Conservation (phyloP, 2,797 vertebrate genomes). For the Poeciliopsis infans region DNA sequence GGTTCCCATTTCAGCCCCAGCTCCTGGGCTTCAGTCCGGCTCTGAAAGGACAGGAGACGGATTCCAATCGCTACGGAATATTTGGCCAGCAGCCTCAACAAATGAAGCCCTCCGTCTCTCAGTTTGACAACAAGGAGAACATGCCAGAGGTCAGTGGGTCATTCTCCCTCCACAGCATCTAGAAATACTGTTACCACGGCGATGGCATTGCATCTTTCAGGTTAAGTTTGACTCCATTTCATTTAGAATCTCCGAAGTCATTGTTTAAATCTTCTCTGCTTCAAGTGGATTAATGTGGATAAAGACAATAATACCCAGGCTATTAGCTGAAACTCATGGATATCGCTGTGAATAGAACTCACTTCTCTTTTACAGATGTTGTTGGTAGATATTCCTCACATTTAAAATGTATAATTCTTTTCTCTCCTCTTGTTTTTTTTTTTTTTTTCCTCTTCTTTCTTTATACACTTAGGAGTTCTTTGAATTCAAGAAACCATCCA, state of each 20-base stretch:
- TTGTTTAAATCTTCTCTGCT: neutral
- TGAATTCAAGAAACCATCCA: conserved; percentile 87
- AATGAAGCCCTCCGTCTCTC: neutral
- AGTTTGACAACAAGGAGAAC: conserved; percentile 88
- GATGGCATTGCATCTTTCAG: conserved; percentile 33
- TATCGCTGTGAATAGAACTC: neutral
- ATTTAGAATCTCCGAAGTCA: neutral
- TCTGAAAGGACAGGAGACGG: conserved; percentile 81
- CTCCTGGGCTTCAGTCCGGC: conserved; percentile 87
- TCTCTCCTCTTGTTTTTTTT: neutral
- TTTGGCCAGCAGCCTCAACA: conserved; percentile 60
- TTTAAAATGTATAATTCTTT: neutral
- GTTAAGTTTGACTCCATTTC: neutral
- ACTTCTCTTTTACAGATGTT: neutral
- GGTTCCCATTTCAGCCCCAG: conserved; percentile 74
- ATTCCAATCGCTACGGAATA: conserved; percentile 72
- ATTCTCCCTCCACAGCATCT: neutral
- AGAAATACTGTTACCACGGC: conserved; percentile 20
- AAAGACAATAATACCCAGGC: neutral
- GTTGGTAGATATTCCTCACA: neutral
- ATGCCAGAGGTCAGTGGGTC: conserved; percentile 75
- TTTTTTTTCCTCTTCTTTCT: neutral
- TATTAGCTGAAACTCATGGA: neutral
- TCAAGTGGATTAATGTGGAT: conserved; percentile 1
- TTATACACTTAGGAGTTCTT: conserved; percentile 75